Percentiles rank a stretch among this genome's conserved stretches.
These are phyloP conservation scores for Spisula solida DNA, from an alignment of 2,888 invertebrate genomes.

Conservation along the genomic window DNA sequence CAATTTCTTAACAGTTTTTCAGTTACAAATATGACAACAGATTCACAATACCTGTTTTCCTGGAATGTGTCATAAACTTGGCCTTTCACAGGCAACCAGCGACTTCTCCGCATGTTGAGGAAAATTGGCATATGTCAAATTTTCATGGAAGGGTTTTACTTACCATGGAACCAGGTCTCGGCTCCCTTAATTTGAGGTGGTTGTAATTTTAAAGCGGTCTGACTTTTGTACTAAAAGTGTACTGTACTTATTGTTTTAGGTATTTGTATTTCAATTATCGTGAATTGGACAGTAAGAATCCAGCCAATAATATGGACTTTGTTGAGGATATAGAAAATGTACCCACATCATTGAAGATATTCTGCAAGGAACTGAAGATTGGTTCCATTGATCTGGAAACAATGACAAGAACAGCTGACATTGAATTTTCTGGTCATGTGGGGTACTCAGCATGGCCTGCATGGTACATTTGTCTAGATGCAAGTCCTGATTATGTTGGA, in stretches of 20 bases:
- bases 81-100: too few species aligned
- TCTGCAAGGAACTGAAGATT: slow-evolving; percentile 63
- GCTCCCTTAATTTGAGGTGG: too few species aligned
- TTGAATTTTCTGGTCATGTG: slow-evolving; percentile 65
- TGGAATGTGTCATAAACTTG: too few species aligned
- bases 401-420: slow-evolving; percentile 48
- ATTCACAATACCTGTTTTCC: too few species aligned
- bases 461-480: slow-evolving; percentile 76
- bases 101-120: too few species aligned
- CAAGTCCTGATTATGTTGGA: slow-evolving; percentile 64
- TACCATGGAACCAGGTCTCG: too few species aligned
- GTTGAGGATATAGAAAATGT: slow-evolving; percentile 56
- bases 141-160: too few species aligned
- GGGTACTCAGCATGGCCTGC: slow-evolving; percentile 71
- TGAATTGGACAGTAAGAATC: slow-evolving; percentile 30
- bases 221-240: background rate
- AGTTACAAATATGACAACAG: too few species aligned
- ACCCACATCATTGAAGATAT: slow-evolving; percentile 37
- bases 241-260: slow-evolving; percentile 44
- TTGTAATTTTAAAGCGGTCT: too few species aligned
- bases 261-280: slow-evolving; percentile 72
- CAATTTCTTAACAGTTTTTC: too few species aligned
- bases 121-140: too few species aligned
- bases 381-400: slow-evolving; percentile 69
- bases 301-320: slow-evolving; percentile 32